A percentile compares a stretch with the other conserved stretches of the same genome.
Conservation (phyloP, 2,888 invertebrate species). For the Synanthedon myopaeformis region DNA sequence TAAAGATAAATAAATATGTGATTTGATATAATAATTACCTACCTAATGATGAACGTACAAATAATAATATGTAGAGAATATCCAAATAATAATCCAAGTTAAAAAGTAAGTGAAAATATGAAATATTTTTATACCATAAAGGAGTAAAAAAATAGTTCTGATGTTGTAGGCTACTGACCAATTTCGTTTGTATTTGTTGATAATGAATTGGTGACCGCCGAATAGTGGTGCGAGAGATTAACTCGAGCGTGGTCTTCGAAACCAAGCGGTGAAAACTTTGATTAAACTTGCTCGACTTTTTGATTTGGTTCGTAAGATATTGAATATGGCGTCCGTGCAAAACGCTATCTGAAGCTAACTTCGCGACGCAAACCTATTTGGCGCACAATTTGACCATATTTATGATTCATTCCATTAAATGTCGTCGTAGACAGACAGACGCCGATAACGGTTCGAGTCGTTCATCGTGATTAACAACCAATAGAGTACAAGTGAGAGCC, state of each 20-base stretch:
- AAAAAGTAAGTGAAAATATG: conserved; percentile 35
- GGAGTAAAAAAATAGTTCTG: conserved; percentile 41
- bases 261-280: no score
- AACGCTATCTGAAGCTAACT: no score
- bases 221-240: conserved; percentile 35
- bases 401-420: conserved; percentile 45
- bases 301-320: no score
- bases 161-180: conserved; percentile 44
- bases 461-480: conserved; percentile 13
- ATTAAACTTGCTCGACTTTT: no score
- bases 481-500: conserved; percentile 64
- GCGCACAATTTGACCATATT: conserved; percentile 34
- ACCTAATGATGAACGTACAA: conserved; percentile 62
- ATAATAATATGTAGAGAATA: conserved; percentile 51
- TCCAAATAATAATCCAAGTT: conserved; percentile 34
- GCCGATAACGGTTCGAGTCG: neutral
- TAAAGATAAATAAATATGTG: conserved; percentile 38
- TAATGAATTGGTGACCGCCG: conserved; percentile 21
- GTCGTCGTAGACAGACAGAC: no score
- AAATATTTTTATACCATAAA: conserved; percentile 62
- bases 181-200: conserved; percentile 29
- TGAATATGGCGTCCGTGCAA: no score
- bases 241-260: neutral
- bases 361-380: conserved; percentile 29
- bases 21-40: conserved; percentile 43